These are phyloP conservation scores for Sus scrofa DNA, from an alignment of 2,113 vertebrate genomes.

Conservation along the genomic window T2T-Sscrofa CM000820.6:105253001-105253500, in stretches of 20 bases:
- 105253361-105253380: conserved; percentile 66
- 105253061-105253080: background rate
- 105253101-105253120: conserved; percentile 51
- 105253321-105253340: conserved; percentile 52
- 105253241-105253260: conserved; percentile 52
- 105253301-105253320: conserved; percentile 12
- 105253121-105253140: conserved; percentile 34
- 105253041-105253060: background rate
- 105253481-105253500: conserved; percentile 58
- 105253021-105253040: background rate
- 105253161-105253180: conserved; percentile 53
- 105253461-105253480: conserved; percentile 57
- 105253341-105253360: conserved; percentile 62
- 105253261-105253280: conserved; percentile 10
- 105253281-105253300: conserved; percentile 48
- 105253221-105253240: conserved; percentile 26
- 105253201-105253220: conserved; percentile 42
- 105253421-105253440: background rate
- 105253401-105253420: background rate
- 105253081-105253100: conserved; percentile 37
- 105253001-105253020: background rate
- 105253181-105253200: conserved; percentile 26
- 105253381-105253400: conserved; percentile 16
- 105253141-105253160: conserved; percentile 39
- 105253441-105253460: conserved; percentile 61